Percentiles rank a stretch among this genome's conserved stretches.
These are phyloP conservation scores for Molanna angustata DNA, from an alignment of 2,888 invertebrate species.

Conservation along the genomic window DNA sequence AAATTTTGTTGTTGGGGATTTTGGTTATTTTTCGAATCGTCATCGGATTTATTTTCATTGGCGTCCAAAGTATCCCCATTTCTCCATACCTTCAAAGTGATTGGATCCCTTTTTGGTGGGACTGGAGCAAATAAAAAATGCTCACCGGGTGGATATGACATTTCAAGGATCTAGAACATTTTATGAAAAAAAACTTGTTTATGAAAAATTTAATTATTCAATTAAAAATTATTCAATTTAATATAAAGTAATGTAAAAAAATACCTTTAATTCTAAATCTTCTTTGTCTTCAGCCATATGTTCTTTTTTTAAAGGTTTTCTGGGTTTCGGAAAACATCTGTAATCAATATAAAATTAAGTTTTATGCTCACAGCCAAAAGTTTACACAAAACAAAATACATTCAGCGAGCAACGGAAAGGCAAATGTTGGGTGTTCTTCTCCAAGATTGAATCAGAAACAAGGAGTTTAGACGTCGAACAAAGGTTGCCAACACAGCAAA, in stretches of 20 bases:
- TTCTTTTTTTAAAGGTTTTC: not conserved
- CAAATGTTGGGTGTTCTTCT: no score
- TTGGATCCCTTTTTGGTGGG: conserved; percentile 19
- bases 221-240: not conserved
- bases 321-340: not conserved
- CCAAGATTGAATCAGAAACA: no score
- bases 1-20: no score
- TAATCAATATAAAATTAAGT: not conserved
- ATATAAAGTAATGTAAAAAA: not conserved
- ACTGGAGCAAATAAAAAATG: conserved; percentile 25
- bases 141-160: conserved; percentile 27
- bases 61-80: conserved; percentile 20
- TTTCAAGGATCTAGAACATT: conserved; percentile 23
- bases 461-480: no score
- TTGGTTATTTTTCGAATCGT: no score
- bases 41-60: no score
- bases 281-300: conserved; percentile 14
- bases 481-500: no score
- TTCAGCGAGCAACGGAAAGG: no score
- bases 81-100: conserved; percentile 14
- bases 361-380: no score
- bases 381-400: no score
- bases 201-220: not conserved
- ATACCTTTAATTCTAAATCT: conserved; percentile 20
- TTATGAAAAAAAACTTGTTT: not conserved